Evolutionary conservation across 2,888 invertebrate genomes (phyloP), one percentile per base, ranked within the genome.

Genomic region (Xanthorhoe designata): DNA sequence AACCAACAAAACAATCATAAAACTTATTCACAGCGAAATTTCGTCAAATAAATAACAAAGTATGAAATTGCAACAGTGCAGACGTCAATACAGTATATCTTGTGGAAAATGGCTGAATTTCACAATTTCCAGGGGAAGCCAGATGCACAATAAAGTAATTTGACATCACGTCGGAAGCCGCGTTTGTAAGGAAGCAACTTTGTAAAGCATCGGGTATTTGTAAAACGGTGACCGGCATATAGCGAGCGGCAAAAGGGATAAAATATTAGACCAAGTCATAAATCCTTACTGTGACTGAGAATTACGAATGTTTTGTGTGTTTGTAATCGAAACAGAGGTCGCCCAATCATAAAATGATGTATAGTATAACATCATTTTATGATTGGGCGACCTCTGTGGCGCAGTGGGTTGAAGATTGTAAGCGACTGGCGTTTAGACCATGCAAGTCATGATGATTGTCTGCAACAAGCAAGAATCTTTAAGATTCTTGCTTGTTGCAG

Each of bases 71-170:
- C 19, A 50, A 42, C 42, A 45, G 10, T 53, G 45, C 49, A 47
- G 47, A 38, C 59, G 56, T 66, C 65, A 56, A 65, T 65, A 56
- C 45, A 47, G 57, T 63, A 19, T 54, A 55, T 55, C 38, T 38
- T 9, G 54, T 35, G 45, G 65, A 35, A 66, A 66, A 66, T 61
- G 24, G 56, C 61, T 61, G 56, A 65, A 61, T 53, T 66, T 57
- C 61, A 50, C 61, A 52, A 45, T 52, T 60, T 60, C 29, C 52
- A 32, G 53, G 6, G 19, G 54, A 61, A 61, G 61, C 53, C 32
- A 61, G 60, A 61, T 53, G 53, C 61, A 54, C 53, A 54, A 47
- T 61, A 49, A 18, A 61, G 55, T 55, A 55, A 50, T 55, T 55
- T 61, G 55, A 61, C 55, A 38, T 55, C 38, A n/a, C 50, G 17